Conservation (phyloP, 1,140 invertebrate genomes). For the Philopotamus ludificatus region DNA sequence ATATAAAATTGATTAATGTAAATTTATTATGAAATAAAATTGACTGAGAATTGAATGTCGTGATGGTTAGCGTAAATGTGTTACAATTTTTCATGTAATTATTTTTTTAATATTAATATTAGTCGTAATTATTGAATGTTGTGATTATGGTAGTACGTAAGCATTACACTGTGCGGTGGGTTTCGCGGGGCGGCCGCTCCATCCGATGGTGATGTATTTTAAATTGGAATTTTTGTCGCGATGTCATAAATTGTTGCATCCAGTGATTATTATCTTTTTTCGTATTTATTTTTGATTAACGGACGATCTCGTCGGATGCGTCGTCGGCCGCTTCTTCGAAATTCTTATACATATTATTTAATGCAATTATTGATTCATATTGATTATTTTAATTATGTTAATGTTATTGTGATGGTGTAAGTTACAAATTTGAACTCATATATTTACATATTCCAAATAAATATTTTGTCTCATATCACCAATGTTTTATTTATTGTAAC, state of each 20-base stretch:
- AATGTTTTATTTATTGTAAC: no score
- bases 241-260: no score
- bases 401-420: constrained; percentile 2
- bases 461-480: neutral
- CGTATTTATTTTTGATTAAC: no score
- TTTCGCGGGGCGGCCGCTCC: no score
- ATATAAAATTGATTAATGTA: constrained; percentile 6
- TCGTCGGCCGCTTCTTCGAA: no score
- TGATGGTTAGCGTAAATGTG: neutral
- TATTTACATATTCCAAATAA: constrained; percentile 7
- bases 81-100: neutral
- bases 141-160: neutral
- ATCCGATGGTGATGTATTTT: no score
- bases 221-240: no score
- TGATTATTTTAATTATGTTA: constrained; percentile 3
- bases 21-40: neutral
- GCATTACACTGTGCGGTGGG: no score
- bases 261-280: no score
- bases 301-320: no score
- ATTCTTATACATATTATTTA: neutral
- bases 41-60: constrained; percentile 5
- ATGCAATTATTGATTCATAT: neutral
- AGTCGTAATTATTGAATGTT: neutral
- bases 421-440: constrained; percentile 4
- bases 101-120: neutral